These are phyloP conservation scores for Erythrocercus mccallii DNA, from an alignment of 2,113 vertebrate genomes.

Conservation along the genomic window DNA sequence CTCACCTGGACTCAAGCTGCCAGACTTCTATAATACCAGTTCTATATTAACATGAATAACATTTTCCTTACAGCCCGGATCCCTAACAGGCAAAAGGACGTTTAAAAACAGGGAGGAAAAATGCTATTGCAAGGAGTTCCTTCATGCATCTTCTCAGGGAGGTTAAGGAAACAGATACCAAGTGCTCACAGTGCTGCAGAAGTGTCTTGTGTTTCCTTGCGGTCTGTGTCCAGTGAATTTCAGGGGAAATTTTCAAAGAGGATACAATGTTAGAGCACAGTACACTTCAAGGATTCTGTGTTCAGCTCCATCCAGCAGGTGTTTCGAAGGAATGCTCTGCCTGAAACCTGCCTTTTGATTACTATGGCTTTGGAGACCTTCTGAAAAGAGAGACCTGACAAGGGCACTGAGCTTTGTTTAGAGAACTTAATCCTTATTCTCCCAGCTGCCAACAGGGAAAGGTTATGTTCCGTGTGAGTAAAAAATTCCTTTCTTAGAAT, in stretches of 20 bases:
- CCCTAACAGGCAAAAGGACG: neutral
- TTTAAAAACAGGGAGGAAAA: neutral
- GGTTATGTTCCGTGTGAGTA: constrained; percentile 45
- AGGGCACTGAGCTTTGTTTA: constrained; percentile 73
- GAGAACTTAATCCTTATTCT: constrained; percentile 77
- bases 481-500: constrained; percentile 57
- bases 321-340: neutral
- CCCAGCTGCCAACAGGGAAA: constrained; percentile 70
- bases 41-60: neutral
- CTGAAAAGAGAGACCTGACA: constrained; percentile 69
- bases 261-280: fast-evolving
- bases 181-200: neutral
- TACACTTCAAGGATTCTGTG: neutral
- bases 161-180: neutral
- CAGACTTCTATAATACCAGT: neutral
- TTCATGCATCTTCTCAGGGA: neutral
- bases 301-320: constrained; percentile 44
- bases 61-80: neutral
- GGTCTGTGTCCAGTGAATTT: neutral
- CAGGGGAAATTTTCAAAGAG: neutral
- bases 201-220: neutral
- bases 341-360: constrained; percentile 48
- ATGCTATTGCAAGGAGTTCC: neutral
- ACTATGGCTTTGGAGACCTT: constrained; percentile 2
- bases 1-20: neutral